Conservation (phyloP, 2,113 vertebrate genomes). For the Rhizomys pruinosus region DNA sequence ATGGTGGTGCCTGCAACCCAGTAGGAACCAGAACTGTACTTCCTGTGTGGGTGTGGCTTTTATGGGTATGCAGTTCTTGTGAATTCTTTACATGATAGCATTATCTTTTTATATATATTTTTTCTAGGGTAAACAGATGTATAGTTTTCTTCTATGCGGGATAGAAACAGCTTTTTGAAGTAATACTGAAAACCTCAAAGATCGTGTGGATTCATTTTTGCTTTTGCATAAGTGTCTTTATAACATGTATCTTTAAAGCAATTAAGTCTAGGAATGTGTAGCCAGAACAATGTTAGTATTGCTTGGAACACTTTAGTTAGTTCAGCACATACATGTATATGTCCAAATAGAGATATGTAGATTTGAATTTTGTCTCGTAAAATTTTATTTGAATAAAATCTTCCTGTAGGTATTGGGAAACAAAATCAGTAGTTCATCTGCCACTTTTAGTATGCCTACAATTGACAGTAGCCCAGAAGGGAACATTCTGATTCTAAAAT, state of each 20-base stretch:
- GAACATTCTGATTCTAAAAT: constrained; percentile 77
- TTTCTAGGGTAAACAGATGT: constrained; percentile 73
- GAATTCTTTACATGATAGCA: constrained; percentile 81
- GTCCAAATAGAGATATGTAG: constrained; percentile 80
- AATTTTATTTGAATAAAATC: constrained; percentile 83
- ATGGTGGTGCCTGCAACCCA: constrained; percentile 64
- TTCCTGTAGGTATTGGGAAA: constrained; percentile 85
- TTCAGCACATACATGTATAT: constrained; percentile 76
- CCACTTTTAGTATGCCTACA: constrained; percentile 67
- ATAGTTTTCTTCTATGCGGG: constrained; percentile 76
- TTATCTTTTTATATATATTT: constrained; percentile 84
- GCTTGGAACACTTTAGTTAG: constrained; percentile 86
- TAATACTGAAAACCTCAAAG: constrained; percentile 77
- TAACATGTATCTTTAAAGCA: constrained; percentile 81
- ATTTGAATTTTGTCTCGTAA: constrained; percentile 82
- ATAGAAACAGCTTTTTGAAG: constrained; percentile 79
- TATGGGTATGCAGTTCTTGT: constrained; percentile 79
- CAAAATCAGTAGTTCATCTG: constrained; percentile 63
- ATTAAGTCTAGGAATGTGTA: constrained; percentile 87
- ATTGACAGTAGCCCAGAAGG: constrained; percentile 78
- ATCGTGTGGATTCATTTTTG: constrained; percentile 78
- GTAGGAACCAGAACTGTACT: constrained; percentile 69
- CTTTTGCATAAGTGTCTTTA: constrained; percentile 82
- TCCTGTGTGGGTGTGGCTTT: constrained; percentile 71
- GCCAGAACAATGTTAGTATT: constrained; percentile 85